Conservation (phyloP, 2,797 vertebrate species). For the Acestrorhynchus altus region DNA sequence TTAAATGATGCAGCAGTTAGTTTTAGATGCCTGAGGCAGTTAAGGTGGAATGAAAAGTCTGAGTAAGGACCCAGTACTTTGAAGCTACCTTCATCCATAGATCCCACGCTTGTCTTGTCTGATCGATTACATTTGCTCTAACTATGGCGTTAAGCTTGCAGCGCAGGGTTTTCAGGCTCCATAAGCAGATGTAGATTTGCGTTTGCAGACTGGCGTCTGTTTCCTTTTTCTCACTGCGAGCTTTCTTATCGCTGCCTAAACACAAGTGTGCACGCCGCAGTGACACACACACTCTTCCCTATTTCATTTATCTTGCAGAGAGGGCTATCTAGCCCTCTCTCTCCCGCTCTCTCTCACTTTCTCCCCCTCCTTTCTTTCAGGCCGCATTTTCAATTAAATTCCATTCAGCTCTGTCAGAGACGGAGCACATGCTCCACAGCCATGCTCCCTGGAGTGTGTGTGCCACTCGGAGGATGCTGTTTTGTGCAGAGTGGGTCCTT, state of each 20-base stretch:
- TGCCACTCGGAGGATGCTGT: slow-evolving; percentile 22
- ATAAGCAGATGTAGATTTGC: slow-evolving; percentile 48
- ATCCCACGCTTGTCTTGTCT: neutral
- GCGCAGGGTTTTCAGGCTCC: slow-evolving; percentile 40
- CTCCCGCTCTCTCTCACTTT: slow-evolving; percentile 55
- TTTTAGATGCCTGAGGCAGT: too few species aligned
- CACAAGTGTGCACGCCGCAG: slow-evolving; percentile 79
- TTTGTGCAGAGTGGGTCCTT: slow-evolving; percentile 55
- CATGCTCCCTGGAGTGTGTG: slow-evolving; percentile 54
- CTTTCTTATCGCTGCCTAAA: slow-evolving; percentile 87
- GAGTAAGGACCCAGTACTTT: too few species aligned
- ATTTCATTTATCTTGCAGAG: slow-evolving; percentile 87
- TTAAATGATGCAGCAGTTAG: too few species aligned
- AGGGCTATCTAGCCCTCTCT: slow-evolving; percentile 75
- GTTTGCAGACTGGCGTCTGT: slow-evolving; percentile 46
- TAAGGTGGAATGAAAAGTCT: too few species aligned
- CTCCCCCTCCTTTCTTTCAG: slow-evolving; percentile 56
- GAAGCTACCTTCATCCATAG: too few species aligned
- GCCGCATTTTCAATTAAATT: slow-evolving; percentile 74
- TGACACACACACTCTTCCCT: slow-evolving; percentile 78
- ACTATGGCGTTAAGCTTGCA: neutral
- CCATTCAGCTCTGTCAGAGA: slow-evolving; percentile 63
- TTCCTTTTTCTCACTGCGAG: slow-evolving; percentile 68
- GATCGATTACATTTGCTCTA: neutral
- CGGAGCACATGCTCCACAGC: slow-evolving; percentile 54